Conservation (phyloP, 2,888 invertebrate species). For the Caradrina kadenii region DNA sequence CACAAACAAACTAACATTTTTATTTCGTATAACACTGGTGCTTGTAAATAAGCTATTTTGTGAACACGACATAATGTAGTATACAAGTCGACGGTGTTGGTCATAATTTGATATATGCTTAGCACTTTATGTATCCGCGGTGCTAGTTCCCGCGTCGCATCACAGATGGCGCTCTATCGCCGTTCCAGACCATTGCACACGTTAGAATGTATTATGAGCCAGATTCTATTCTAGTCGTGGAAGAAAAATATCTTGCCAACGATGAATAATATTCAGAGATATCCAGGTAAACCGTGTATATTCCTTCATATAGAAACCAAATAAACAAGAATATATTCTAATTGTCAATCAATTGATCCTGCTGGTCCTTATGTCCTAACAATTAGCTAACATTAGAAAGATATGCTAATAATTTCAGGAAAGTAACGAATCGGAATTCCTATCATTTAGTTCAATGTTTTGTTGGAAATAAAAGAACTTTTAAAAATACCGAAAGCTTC, state of each 20-base stretch:
- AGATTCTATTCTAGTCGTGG: slow-evolving; percentile 47
- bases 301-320: neutral
- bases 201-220: slow-evolving; percentile 57
- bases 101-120: slow-evolving; percentile 34
- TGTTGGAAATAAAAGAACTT: neutral
- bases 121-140: slow-evolving; percentile 30
- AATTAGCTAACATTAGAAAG: neutral
- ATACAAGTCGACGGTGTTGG: slow-evolving; percentile 9
- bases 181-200: slow-evolving; percentile 46
- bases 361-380: neutral
- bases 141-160: slow-evolving; percentile 28
- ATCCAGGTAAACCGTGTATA: slow-evolving; percentile 31
- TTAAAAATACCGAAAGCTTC: too few relatives aligned
- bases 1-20: neutral
- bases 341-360: neutral
- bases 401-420: neutral
- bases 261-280: slow-evolving; percentile 35
- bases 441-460: too few relatives aligned
- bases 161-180: slow-evolving; percentile 55
- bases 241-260: slow-evolving; percentile 35
- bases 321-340: slow-evolving; percentile 1
- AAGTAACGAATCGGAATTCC: neutral
- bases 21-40: neutral
- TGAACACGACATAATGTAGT: slow-evolving; percentile 12
- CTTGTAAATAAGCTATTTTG: neutral